These are phyloP conservation scores for Ophioninae sp. DNA, from an alignment of 2,888 invertebrate species.

Conservation along the genomic window DNA sequence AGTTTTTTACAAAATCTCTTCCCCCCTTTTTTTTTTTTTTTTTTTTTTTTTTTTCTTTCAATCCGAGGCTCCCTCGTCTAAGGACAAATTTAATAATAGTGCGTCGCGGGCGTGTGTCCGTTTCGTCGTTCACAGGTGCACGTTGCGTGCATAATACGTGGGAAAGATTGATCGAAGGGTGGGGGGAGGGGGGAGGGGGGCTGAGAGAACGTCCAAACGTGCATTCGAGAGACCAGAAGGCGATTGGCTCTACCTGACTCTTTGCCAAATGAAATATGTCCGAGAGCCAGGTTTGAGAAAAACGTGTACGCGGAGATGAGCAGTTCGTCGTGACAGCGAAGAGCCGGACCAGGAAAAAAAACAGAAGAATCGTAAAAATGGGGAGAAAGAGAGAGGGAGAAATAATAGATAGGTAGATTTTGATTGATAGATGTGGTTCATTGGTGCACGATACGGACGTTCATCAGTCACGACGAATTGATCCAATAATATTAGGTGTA, in stretches of 20 bases:
- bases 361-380: not conserved
- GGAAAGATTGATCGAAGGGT: conserved; percentile 25
- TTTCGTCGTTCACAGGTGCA: conserved; percentile 53
- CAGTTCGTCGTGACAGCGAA: not conserved
- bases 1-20: too few species aligned
- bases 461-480: not conserved
- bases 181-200: conserved; percentile 9
- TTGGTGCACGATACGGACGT: not conserved
- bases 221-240: conserved; percentile 41
- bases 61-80: conserved; percentile 60
- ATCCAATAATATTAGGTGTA: too few species aligned
- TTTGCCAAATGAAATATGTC: conserved; percentile 54
- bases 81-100: conserved; percentile 77
- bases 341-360: conserved; percentile 13
- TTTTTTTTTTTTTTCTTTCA: conserved; percentile 12
- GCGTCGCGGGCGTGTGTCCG: conserved; percentile 51
- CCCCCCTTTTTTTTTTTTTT: conserved; percentile 2
- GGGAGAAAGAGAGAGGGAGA: not conserved
- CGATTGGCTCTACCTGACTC: conserved; percentile 57
- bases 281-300: conserved; percentile 45
- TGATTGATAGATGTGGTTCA: not conserved
- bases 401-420: not conserved
- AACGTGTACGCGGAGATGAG: not conserved
- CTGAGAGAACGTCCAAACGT: conserved; percentile 31
- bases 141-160: conserved; percentile 41